Conservation (phyloP, 2,113 vertebrate species). For the Herpetotheres cachinnans region DNA sequence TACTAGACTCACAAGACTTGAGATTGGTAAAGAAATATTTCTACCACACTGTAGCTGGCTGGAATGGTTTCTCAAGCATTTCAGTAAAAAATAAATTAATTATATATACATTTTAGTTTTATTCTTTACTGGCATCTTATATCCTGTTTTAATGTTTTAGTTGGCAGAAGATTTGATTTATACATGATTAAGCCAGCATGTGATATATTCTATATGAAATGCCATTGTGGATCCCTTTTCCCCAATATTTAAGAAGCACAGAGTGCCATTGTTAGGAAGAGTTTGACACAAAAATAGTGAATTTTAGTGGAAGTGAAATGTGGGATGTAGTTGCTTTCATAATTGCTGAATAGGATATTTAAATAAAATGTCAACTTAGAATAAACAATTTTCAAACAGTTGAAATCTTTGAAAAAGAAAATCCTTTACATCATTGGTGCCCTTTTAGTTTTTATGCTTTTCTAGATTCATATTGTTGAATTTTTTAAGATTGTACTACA, state of each 20-base stretch:
- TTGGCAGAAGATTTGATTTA: background rate
- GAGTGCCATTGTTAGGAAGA: background rate
- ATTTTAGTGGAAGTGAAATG: constrained; percentile 9
- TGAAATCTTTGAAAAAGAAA: background rate
- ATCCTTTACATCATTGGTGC: background rate
- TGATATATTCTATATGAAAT: background rate
- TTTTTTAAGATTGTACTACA: background rate
- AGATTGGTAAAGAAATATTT: background rate
- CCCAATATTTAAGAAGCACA: background rate
- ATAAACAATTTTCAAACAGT: background rate
- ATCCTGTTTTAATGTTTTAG: background rate
- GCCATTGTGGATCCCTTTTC: background rate
- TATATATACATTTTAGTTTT: background rate
- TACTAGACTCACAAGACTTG: background rate
- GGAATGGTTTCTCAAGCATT: background rate
- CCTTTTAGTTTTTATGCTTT: background rate
- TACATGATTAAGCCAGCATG: background rate
- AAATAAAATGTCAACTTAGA: background rate
- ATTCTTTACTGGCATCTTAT: background rate
- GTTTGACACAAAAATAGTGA: background rate
- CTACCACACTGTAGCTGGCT: background rate
- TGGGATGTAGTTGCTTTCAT: background rate
- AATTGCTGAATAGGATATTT: background rate
- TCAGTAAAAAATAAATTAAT: background rate
- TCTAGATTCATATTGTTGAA: background rate